Base-by-base conservation (phyloP, 2,888 invertebrate species). In the Furcula furcula region DNA sequence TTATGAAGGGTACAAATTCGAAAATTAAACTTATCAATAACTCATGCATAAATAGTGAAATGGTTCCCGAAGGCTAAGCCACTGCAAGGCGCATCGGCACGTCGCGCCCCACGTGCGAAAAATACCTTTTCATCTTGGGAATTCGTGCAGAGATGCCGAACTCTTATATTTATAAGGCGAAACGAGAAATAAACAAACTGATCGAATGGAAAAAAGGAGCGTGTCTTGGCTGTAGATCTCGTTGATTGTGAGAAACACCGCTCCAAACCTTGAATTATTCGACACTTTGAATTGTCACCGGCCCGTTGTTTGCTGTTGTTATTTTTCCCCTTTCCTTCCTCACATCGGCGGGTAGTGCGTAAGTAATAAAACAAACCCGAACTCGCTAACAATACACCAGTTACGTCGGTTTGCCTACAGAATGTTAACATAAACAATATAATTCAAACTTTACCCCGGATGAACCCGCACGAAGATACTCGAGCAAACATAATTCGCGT, bases 91-190 rank as follows among this genome's bases (percentile, higher is more conserved):
- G 64, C 52, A 58, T 50, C 57, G 62, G 62, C 63, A 61, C 58
- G 57, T 49, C 58, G 54, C 57, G 62, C 65, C 67, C 59, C 63
- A 59, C 62, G 69, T 70, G 77, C 79, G 82, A 80, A 83, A 85
- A 84, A 86, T 81, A 80, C 74, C 76, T 73, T 78, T 84, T 82
- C 76, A 83, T 80, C 86, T 81, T 71, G 84, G 83, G 84, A 85
- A 84, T 87, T 82, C 80, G 76, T 70, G 73, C 66, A 65, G 66
- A 76, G 75, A 76, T 79, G 74, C 78, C 80, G 72, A 83, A 82
- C 79, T 81, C 79, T 76, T 83, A 79, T 83, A 84, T 83, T 83
- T 84, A 84, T 85, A 83, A 75, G 78, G 74, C 65, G 75, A 69
- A 78, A 74, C 66, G 68, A 66, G 74, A 76, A 81, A 84, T 85